Percentiles rank a stretch among this genome's conserved stretches.
Evolutionary conservation across 2,888 invertebrate species (phyloP).

Genomic region (Boloria euphrosyne): DNA sequence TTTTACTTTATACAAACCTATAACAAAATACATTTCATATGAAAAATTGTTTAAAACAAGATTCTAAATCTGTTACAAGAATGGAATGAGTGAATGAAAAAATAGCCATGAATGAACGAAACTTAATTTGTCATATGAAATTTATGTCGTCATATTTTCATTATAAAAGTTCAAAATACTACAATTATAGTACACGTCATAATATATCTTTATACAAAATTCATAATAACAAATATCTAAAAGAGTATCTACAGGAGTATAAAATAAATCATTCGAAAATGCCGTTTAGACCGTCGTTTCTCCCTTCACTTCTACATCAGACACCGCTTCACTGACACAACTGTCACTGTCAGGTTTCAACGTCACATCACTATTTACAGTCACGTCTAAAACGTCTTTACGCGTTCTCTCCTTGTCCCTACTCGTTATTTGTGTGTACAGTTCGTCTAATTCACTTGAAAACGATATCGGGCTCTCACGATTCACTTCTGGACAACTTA

Average conservation of each 20-base stretch:
- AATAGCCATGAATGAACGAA: not conserved
- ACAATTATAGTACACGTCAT: constrained; percentile 7
- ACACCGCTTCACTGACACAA: constrained; percentile 75
- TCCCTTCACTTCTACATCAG: constrained; percentile 65
- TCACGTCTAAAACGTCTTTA: constrained; percentile 65
- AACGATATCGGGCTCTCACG: constrained; percentile 73
- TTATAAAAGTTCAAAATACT: constrained; percentile 16
- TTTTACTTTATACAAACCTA: constrained; percentile 7
- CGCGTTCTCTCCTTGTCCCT: constrained; percentile 62
- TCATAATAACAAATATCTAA: constrained; percentile 18
- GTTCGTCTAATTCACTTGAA: constrained; percentile 84
- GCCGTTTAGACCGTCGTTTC: constrained; percentile 66
- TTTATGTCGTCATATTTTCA: not conserved
- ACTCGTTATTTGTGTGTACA: constrained; percentile 86
- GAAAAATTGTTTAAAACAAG: not conserved
- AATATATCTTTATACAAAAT: constrained; percentile 11
- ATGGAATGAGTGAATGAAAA: not conserved
- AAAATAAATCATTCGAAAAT: constrained; percentile 31
- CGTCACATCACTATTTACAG: constrained; percentile 73
- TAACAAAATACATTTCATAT: constrained; percentile 11
- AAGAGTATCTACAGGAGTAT: constrained; percentile 14
- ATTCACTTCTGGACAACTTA: constrained; percentile 75
- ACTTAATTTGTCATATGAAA: constrained; percentile 11
- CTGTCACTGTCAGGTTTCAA: constrained; percentile 76
- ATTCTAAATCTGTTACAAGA: not conserved